These are phyloP conservation scores for Anhinga rufa DNA, from an alignment of 2,113 vertebrate species.

Conservation along the genomic window DNA sequence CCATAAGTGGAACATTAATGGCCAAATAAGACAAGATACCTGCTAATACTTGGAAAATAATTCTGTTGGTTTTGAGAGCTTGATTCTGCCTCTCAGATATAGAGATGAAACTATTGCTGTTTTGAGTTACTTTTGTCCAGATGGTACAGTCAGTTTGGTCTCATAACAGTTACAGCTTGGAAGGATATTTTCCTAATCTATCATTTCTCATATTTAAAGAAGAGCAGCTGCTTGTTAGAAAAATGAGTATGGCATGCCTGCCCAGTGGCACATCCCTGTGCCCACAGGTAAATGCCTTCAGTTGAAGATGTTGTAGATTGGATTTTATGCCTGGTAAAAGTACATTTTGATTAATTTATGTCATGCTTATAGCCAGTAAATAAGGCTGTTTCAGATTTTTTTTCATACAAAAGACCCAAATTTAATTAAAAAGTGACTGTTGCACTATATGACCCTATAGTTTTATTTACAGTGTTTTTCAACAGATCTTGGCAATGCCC, in stretches of 20 bases:
- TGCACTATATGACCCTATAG: background rate
- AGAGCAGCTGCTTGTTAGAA: background rate
- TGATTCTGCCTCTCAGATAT: background rate
- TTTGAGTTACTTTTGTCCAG: background rate
- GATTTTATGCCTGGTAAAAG: background rate
- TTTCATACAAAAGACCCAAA: background rate
- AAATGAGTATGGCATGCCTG: background rate
- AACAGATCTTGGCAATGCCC: background rate
- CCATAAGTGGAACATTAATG: rapidly evolving
- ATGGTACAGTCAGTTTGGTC: background rate
- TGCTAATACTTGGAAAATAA: background rate
- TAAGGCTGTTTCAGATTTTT: background rate
- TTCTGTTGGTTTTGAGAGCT: background rate
- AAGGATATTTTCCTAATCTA: background rate
- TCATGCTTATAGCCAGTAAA: background rate
- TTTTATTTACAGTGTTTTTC: background rate
- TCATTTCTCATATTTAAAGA: background rate
- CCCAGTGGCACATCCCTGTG: background rate
- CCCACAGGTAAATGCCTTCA: background rate
- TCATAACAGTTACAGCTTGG: background rate
- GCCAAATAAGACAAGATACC: background rate
- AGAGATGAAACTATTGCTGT: background rate
- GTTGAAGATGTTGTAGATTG: background rate
- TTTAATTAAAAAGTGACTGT: background rate
- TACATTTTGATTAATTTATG: background rate